Percentiles rank a stretch among this genome's conserved stretches.
Conservation (phyloP, 2,888 invertebrate species). For the Muscina levida region DNA sequence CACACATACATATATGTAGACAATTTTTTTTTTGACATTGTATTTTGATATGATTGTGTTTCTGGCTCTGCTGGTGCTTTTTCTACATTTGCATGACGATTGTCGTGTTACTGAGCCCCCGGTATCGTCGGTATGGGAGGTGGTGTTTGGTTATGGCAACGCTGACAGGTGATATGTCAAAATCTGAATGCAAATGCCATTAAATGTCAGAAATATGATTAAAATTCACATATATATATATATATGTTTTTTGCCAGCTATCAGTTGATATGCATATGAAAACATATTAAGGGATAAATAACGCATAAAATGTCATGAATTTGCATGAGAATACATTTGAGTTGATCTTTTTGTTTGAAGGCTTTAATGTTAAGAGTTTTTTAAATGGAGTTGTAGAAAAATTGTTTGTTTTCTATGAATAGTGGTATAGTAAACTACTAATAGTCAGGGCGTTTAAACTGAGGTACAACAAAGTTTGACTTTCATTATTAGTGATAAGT, state of each 20-base stretch:
- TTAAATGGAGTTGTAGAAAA: too few relatives aligned
- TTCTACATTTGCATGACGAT: background rate
- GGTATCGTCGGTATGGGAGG: background rate
- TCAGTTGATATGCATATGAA: constrained; percentile 28
- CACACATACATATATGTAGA: too few relatives aligned
- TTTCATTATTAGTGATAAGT: too few relatives aligned
- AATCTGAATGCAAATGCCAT: constrained; percentile 58
- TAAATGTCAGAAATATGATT: constrained; percentile 49
- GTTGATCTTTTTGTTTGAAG: too few relatives aligned
- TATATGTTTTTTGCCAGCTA: background rate
- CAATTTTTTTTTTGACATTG: too few relatives aligned
- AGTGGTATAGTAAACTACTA: too few relatives aligned
- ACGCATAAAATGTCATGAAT: constrained; percentile 2
- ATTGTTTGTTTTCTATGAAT: too few relatives aligned
- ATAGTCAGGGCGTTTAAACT: too few relatives aligned
- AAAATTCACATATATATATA: background rate
- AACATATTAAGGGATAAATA: constrained; percentile 20
- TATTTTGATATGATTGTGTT: too few relatives aligned
- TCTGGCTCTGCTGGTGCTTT: background rate
- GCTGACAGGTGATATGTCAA: constrained; percentile 58
- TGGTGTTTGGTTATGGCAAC: constrained; percentile 7
- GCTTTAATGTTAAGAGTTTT: too few relatives aligned
- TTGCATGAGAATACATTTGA: too few relatives aligned
- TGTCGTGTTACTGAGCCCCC: background rate
- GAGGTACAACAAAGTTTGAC: too few relatives aligned